A percentile compares a stretch with the other conserved stretches of the same genome.
These are phyloP conservation scores for Mesocricetus auratus DNA, from an alignment of 2,113 vertebrate species.

Conservation along the genomic window DNA sequence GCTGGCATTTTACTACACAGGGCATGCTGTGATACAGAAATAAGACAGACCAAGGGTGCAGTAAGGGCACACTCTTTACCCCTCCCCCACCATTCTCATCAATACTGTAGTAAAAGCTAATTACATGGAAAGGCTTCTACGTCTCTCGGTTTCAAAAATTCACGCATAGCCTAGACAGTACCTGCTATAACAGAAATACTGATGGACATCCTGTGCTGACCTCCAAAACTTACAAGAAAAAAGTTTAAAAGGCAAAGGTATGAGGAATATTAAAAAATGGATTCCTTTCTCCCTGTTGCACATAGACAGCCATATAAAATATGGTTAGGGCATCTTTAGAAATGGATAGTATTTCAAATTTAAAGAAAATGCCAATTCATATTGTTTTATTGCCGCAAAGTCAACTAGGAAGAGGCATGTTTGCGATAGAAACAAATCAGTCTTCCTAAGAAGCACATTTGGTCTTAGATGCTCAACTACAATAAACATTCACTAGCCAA, in stretches of 20 bases:
- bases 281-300: background rate
- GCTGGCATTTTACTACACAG: conserved; percentile 22
- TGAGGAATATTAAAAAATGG: background rate
- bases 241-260: background rate
- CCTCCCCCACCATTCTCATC: background rate
- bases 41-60: background rate
- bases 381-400: background rate
- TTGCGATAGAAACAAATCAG: background rate
- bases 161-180: background rate
- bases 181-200: background rate
- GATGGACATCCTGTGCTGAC: background rate
- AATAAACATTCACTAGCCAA: conserved; percentile 63
- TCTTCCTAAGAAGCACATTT: conserved; percentile 35
- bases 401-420: background rate
- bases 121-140: background rate
- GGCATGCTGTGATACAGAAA: background rate
- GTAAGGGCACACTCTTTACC: background rate
- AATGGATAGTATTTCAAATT: conserved; percentile 7
- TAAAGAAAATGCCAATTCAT: background rate
- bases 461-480: background rate
- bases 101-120: conserved; percentile 25
- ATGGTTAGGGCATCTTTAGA: background rate
- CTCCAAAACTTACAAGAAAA: background rate
- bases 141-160: conserved; percentile 25
- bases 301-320: background rate